These are phyloP conservation scores for Apogon talboti DNA, from an alignment of 2,797 vertebrate genomes.

Conservation along the genomic window DNA sequence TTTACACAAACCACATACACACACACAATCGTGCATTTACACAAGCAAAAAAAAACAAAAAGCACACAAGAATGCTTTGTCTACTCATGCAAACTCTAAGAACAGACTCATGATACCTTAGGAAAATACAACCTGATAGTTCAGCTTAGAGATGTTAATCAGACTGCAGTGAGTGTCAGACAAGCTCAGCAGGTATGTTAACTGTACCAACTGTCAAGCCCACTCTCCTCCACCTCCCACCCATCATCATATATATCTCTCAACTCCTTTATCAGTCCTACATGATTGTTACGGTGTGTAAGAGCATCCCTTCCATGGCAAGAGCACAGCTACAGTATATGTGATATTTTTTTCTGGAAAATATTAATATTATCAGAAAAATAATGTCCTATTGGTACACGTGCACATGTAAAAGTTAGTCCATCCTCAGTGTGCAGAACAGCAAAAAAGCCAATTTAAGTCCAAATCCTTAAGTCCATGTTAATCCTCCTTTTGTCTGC, in stretches of 20 bases:
- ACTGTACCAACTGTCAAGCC: constrained; percentile 42
- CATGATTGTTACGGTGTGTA: constrained; percentile 33
- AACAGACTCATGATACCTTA: constrained; percentile 30
- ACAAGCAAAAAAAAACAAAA: not conserved
- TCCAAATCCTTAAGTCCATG: constrained; percentile 42
- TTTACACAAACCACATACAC: constrained; percentile 13
- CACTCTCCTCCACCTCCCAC: constrained; percentile 32
- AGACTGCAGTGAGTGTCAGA: constrained; percentile 56
- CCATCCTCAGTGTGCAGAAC: constrained; percentile 50
- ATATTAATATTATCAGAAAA: not conserved
- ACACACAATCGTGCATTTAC: too few relatives aligned
- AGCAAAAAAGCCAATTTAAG: constrained; percentile 13
- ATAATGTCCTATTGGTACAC: constrained; percentile 12
- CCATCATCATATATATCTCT: constrained; percentile 25
- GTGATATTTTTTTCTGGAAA: not conserved
- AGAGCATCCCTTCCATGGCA: constrained; percentile 11
- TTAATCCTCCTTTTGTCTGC: constrained; percentile 67
- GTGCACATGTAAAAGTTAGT: constrained; percentile 66
- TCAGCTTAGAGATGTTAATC: constrained; percentile 37
- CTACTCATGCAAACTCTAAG: constrained; percentile 12
- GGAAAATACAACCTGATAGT: constrained; percentile 28
- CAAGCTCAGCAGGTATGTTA: constrained; percentile 60
- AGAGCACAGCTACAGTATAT: constrained; percentile 3
- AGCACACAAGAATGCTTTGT: constrained; percentile 18
- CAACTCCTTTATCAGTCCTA: constrained; percentile 33